Base-by-base conservation (phyloP, 2,888 invertebrate species). In the Ormyrus rosae region DNA sequence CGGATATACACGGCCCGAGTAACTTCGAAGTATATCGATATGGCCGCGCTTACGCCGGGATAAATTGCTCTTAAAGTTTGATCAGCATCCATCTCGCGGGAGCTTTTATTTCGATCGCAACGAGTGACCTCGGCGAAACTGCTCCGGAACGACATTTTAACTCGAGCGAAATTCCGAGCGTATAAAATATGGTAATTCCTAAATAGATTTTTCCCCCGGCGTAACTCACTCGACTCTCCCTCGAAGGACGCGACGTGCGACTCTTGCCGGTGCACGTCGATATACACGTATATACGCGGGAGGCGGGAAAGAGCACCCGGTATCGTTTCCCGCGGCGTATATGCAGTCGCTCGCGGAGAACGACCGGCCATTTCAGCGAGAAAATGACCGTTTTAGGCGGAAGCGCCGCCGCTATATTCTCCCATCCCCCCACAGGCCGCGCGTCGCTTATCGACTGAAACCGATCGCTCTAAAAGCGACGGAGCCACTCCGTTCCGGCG, bases 311-410 rank as follows among this genome's bases (percentile, higher is more conserved):
- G 2, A 34, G 34, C 34, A 3, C 34, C 34, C 34, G 34, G 34
- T 60, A 50, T 68, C 68, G 56, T 6, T 34, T 48, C 7, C 64
- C 19, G 13, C 11, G 60, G 70, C 13, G 6, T 58, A 58, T 69
- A 58, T 51, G 19, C 13, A 10, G 50, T 8, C 56, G n/a, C 63
- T 1, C 51, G 63, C 69, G 63, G 65, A 34, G 34, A 72, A 78
- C 78, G 71, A 72, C 78, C 67, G 71, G 71, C 78, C 71, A 67
- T 78, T 78, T 50, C 51, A 65, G 9, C 63, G 60, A 67, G 83
- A 86, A 84, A 85, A 85, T 86, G 85, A 85, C 84, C 84, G 84
- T 84, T 84, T 85, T 83, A 81, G 80, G 76, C 83, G 83, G 78
- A 81, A 72, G 84, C 84, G 83, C 64, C 72, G 60, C 48, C 81